These are phyloP conservation scores for Tortrix viridana DNA, from an alignment of 2,888 invertebrate genomes.

Conservation along the genomic window DNA sequence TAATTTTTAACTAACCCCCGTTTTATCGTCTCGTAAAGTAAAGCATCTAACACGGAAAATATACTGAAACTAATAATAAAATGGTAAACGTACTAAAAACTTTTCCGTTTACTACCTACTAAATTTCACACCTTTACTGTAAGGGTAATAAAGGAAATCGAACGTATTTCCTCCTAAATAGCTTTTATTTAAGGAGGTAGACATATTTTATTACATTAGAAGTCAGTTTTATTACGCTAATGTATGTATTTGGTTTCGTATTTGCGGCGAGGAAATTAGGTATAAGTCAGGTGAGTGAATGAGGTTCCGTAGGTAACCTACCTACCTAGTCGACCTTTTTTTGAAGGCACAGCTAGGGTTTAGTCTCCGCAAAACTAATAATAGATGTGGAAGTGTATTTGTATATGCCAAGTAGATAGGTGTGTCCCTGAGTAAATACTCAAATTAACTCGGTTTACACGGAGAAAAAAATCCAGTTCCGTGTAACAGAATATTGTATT, in stretches of 20 bases:
- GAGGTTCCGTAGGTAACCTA: background rate
- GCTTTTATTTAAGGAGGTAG: conserved; percentile 35
- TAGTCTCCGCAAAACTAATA: no score
- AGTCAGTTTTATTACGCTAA: conserved; percentile 33
- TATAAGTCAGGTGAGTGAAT: conserved; percentile 1
- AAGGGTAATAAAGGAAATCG: conserved; percentile 36
- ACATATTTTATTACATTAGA: conserved; percentile 36
- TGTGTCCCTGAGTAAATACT: no score
- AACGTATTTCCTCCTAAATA: conserved; percentile 32
- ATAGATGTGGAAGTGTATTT: no score
- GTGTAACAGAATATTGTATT: no score
- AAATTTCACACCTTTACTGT: conserved; percentile 37
- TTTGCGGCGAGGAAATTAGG: conserved; percentile 18
- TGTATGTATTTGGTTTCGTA: conserved; percentile 30
- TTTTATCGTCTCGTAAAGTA: background rate
- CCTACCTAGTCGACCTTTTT: no score
- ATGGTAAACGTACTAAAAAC: conserved; percentile 28
- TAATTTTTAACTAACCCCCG: conserved; percentile 1
- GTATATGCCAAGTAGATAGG: no score
- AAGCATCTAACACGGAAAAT: conserved; percentile 9
- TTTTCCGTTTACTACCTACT: conserved; percentile 31
- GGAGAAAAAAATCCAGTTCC: no score
- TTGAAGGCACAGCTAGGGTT: no score
- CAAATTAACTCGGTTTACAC: no score
- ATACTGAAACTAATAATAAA: conserved; percentile 29